Evolutionary conservation across 2,888 invertebrate genomes (phyloP).

Genomic region (Tetropium fuscum): DNA sequence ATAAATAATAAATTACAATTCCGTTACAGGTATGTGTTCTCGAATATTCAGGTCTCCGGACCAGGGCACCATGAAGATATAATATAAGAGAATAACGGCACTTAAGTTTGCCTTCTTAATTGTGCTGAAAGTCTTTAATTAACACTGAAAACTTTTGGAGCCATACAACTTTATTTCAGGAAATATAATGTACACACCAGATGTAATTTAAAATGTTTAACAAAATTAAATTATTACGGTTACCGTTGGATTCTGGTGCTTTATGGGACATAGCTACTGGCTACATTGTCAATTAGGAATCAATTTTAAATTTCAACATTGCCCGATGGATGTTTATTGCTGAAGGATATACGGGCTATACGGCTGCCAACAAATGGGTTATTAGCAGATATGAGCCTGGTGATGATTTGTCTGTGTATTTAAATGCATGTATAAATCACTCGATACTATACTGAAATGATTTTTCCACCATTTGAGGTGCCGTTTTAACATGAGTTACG

Average conservation of each 20-base stretch:
- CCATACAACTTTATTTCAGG: background rate
- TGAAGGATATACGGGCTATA: background rate
- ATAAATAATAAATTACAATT: background rate
- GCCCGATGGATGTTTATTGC: background rate
- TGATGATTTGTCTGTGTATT: too few species aligned
- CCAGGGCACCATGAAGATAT: constrained; percentile 4
- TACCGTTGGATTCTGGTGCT: background rate
- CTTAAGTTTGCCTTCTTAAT: constrained; percentile 19
- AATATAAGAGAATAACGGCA: constrained; percentile 16
- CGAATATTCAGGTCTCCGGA: background rate
- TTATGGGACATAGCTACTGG: background rate
- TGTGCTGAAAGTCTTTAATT: constrained; percentile 8
- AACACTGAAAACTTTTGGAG: constrained; percentile 16
- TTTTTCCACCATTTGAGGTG: too few species aligned
- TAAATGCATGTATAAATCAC: too few species aligned
- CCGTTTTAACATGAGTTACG: too few species aligned
- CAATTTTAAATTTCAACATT: constrained; percentile 7
- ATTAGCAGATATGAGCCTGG: too few species aligned
- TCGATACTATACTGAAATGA: too few species aligned
- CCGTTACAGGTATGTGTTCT: background rate
- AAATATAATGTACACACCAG: constrained; percentile 9
- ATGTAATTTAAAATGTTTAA: constrained; percentile 11
- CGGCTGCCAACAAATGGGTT: too few species aligned
- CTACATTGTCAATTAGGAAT: constrained; percentile 3
- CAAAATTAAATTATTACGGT: constrained; percentile 12